Conservation (phyloP, 2,113 vertebrate genomes). For the Macquaria australasica region DNA sequence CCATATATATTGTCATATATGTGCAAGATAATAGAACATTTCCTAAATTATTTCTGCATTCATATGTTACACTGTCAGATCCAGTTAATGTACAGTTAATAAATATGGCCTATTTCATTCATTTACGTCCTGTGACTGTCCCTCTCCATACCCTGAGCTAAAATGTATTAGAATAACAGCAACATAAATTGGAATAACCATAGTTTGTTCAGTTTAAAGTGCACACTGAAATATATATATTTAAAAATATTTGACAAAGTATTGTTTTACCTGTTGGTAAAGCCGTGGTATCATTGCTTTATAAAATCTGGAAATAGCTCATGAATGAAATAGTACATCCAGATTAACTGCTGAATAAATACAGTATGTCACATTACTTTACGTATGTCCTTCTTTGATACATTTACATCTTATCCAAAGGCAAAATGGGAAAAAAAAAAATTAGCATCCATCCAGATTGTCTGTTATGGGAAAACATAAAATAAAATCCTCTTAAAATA, state of each 20-base stretch:
- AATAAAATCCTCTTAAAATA: conserved; percentile 10
- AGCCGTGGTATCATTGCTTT: conserved; percentile 50
- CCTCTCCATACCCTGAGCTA: conserved; percentile 73
- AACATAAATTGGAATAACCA: conserved; percentile 41
- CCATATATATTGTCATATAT: conserved; percentile 71
- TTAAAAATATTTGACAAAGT: conserved; percentile 46
- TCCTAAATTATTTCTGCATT: conserved; percentile 68
- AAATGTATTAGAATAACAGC: conserved; percentile 37
- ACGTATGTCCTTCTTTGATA: conserved; percentile 28
- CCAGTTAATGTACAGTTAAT: conserved; percentile 67
- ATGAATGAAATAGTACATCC: conserved; percentile 74
- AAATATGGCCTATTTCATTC: conserved; percentile 74
- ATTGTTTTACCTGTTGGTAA: conserved; percentile 38
- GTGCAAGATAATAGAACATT: conserved; percentile 73
- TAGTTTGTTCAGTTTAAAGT: conserved; percentile 67
- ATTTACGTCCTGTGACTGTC: conserved; percentile 15
- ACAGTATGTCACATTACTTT: conserved; percentile 41
- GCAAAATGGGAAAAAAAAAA: conserved; percentile 44
- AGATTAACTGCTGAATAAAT: conserved; percentile 66
- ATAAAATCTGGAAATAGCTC: conserved; percentile 62
- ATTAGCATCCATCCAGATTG: conserved; percentile 46
- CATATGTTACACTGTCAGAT: conserved; percentile 72
- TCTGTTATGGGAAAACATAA: conserved; percentile 48
- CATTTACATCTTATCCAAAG: conserved; percentile 40
- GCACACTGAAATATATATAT: conserved; percentile 54